phyloP scores from a whole-genome alignment of 2,797 vertebrate genomes.

The Micrastur ruficollis region DNA sequence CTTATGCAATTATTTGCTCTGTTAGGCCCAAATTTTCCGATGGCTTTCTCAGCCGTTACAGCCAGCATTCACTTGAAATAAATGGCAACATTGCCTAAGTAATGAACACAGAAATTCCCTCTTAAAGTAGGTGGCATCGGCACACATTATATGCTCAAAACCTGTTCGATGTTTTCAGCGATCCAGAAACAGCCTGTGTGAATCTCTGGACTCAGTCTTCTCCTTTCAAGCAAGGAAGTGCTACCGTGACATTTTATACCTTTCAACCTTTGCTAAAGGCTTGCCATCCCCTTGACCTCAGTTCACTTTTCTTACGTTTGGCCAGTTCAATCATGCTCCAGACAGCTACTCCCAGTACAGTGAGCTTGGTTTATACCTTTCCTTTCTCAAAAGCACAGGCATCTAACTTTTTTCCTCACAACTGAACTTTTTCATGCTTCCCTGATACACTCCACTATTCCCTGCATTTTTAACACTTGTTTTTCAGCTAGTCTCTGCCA shows the following conservation, averaged over 20 bases:
- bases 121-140: not conserved
- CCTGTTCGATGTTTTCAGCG: not conserved
- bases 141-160: not conserved
- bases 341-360: not conserved
- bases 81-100: not conserved
- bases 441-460: not conserved
- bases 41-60: not conserved
- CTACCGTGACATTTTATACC: not conserved
- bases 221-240: not conserved
- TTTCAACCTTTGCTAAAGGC: not conserved
- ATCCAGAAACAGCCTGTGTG: not conserved
- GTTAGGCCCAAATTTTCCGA: not conserved
- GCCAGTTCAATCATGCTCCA: rapidly evolving
- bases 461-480: not conserved
- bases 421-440: not conserved
- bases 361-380: not conserved
- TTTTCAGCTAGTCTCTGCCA: not conserved
- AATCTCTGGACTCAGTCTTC: not conserved
- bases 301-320: not conserved
- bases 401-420: not conserved
- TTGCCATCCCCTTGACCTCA: not conserved
- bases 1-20: conserved; percentile 36
- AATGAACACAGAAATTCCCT: not conserved
- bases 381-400: not conserved
- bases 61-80: not conserved